phyloP scores from a whole-genome alignment of 2,113 vertebrate species.

The Silurus asotus region DNA sequence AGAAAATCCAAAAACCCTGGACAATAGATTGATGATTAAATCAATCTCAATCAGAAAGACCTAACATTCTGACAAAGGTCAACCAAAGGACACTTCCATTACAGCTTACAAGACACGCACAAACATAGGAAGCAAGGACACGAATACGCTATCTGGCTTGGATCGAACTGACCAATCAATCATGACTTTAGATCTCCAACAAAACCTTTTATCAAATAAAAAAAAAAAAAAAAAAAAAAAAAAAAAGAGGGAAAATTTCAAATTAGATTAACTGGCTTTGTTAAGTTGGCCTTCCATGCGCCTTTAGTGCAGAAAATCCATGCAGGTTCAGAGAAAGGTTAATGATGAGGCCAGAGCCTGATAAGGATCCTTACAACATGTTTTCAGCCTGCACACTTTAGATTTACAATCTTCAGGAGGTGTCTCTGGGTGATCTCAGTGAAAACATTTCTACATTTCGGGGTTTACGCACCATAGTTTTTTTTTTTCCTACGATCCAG shows the following conservation, averaged over 20 bases:
- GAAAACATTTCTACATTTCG: not conserved
- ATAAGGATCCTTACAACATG: slow-evolving; percentile 50
- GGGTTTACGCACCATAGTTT: not conserved
- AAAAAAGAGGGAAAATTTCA: slow-evolving; percentile 39
- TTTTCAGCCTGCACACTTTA: not conserved
- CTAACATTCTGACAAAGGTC: slow-evolving; percentile 44
- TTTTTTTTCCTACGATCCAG: not conserved
- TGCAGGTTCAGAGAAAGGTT: slow-evolving; percentile 60
- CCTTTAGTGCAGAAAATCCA: slow-evolving; percentile 49
- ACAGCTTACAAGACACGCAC: slow-evolving; percentile 35
- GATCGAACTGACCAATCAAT: slow-evolving; percentile 48
- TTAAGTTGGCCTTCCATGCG: slow-evolving; percentile 37
- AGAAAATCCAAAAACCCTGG: not conserved
- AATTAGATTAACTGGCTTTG: slow-evolving; percentile 57
- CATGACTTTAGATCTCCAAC: slow-evolving; percentile 52
- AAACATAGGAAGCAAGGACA: slow-evolving; percentile 48
- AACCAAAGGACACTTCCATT: slow-evolving; percentile 44
- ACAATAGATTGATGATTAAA: slow-evolving; percentile 21
- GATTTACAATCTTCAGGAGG: slow-evolving; percentile 7
- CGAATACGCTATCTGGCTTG: slow-evolving; percentile 43
- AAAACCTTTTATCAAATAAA: slow-evolving; percentile 51
- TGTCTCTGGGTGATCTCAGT: slow-evolving; percentile 6
- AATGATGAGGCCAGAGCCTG: slow-evolving; percentile 50
- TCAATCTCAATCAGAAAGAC: slow-evolving; percentile 24
- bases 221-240: slow-evolving; percentile 39